Base-by-base conservation (phyloP, 2,113 vertebrate genomes). In the Oenanthe melanoleuca region DNA sequence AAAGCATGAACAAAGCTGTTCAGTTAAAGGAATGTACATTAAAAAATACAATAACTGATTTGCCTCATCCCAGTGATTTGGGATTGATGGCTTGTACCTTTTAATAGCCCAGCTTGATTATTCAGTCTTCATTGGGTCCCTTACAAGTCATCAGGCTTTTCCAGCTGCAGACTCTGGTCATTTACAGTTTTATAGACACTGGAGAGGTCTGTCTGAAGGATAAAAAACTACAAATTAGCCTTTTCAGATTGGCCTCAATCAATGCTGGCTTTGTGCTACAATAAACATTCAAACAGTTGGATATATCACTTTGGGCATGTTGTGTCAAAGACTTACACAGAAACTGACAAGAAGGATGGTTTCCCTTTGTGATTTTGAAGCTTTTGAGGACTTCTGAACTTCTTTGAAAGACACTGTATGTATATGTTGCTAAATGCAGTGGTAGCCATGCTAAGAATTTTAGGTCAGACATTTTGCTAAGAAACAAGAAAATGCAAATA, bases 171-270 rank as follows among this genome's bases (percentile, higher is more conserved):
- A 61, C 80, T 89, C 67, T 91, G 95, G 94, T 95, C 95, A 95
- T 96, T 96, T 97, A 87, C 83, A 92, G 92, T 87, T 97, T 93
- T 95, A 95, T 45, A 96, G 89, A 95, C 93, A 95, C 78, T 96
- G 82, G 74, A 94, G 94, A 92, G 90, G 92, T 91, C 92, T 97
- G 93, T 97, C 78, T 96, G 92, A 97, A 95, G 94, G 93, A 96
- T 96, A 95, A 96, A 83, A 95, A 96, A 95, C 88, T 91, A 94
- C 94, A 97, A 97, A 97, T 97, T 94, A 97, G 91, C 94, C 70
- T 94, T 96, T 97, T 93, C 94, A 95, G 93, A 95, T 95, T 89
- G 89, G 93, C 69, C 78, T 96, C 88, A 77, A 94, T 97, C 97
- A 97, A 85, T 96, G 96, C 74, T 64, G 91, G 61, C 87, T 97